Evolutionary conservation across 2,113 vertebrate genomes (phyloP).

Genomic region (Lophotis ruficrista): DNA sequence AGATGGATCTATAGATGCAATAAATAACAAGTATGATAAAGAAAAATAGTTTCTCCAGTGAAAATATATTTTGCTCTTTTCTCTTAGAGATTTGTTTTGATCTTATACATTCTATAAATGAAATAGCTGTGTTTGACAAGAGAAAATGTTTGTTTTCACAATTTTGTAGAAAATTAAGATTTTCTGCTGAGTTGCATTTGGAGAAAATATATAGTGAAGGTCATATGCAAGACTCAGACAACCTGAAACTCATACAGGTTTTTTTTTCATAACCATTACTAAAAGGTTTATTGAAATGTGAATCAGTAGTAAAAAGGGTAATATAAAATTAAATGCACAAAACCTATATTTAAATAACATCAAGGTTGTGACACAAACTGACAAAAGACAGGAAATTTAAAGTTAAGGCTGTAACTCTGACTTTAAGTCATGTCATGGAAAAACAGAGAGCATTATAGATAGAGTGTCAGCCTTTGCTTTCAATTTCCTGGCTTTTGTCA

Average conservation of each 20-base stretch:
- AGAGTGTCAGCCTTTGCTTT: constrained; percentile 18
- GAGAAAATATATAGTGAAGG: neutral
- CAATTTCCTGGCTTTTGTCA: constrained; percentile 60
- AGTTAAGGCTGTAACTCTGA: constrained; percentile 8
- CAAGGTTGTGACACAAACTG: neutral
- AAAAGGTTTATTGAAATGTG: neutral
- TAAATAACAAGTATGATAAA: neutral
- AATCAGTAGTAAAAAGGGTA: neutral
- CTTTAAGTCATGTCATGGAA: constrained; percentile 27
- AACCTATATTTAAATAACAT: neutral
- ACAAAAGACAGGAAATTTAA: constrained; percentile 48
- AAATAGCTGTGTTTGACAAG: neutral
- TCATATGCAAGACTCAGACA: neutral
- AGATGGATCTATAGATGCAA: neutral
- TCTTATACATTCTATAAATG: neutral
- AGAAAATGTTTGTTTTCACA: neutral
- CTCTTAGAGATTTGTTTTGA: neutral
- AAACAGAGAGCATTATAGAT: constrained; percentile 6
- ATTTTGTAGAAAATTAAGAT: neutral
- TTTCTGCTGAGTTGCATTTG: neutral
- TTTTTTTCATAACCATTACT: neutral
- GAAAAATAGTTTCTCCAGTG: neutral
- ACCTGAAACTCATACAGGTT: neutral
- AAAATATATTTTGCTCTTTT: neutral
- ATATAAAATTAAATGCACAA: neutral